Percentiles rank a stretch among this genome's conserved stretches.
These are phyloP conservation scores for Drosophila gaucha DNA, from an alignment of 2,888 invertebrate genomes.

Conservation along the genomic window DNA sequence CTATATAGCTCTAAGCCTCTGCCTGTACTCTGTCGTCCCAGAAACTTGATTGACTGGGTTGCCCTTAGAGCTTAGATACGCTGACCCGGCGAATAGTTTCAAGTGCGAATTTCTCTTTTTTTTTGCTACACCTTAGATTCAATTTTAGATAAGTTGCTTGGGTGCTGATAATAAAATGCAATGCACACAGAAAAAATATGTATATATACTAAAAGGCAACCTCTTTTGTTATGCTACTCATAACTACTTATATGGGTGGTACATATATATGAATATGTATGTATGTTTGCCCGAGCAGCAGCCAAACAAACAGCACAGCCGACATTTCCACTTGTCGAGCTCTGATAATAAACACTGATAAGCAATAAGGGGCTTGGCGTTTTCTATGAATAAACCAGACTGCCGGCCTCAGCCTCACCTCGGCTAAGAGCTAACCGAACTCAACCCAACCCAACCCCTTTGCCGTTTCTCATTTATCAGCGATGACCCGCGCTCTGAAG, in stretches of 20 bases:
- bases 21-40: constrained; percentile 1
- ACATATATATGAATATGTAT: neutral
- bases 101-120: constrained; percentile 39
- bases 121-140: constrained; percentile 63
- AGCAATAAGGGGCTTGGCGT: constrained; percentile 24
- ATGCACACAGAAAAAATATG: constrained; percentile 48
- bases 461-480: constrained; percentile 54
- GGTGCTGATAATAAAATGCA: constrained; percentile 73
- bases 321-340: constrained; percentile 48
- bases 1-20: neutral
- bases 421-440: constrained; percentile 14
- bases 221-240: constrained; percentile 58
- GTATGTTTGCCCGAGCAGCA: constrained; percentile 4
- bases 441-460: neutral
- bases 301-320: constrained; percentile 53
- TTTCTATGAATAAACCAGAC: constrained; percentile 37
- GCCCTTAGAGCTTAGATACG: constrained; percentile 9
- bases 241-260: neutral
- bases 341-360: constrained; percentile 69
- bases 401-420: constrained; percentile 13
- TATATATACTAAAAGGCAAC: constrained; percentile 2
- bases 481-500: constrained; percentile 61
- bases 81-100: constrained; percentile 43
- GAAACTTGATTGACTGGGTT: constrained; percentile 26
- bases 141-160: constrained; percentile 71